Evolutionary conservation across 2,888 invertebrate species (phyloP), one percentile per base, ranked within the genome.

Genomic region (Odontomyia ornata): DNA sequence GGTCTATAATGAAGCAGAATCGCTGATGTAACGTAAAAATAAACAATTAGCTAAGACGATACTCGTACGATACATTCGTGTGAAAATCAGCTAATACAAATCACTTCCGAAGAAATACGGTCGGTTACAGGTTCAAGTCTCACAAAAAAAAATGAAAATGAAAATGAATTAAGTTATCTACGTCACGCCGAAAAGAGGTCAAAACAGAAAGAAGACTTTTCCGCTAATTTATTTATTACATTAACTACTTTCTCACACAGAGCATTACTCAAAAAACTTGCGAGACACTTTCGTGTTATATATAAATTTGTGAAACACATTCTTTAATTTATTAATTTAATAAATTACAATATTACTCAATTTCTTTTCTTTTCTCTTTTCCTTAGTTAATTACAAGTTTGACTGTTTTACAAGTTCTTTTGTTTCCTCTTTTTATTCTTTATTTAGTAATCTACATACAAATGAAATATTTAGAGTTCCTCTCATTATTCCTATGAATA

Each of bases 311-410:
- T 69, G 27, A 69, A 46, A 46, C 69, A 46, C 47, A 69, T 69
- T 25, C 69, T 56, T 21, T 72, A 57, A 72, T 72, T 72, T 72
- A 57, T 72, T 57, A 72, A 57, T 72, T 72, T 36, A 56, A 56
- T 72, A 57, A 57, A 57, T 72, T 72, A 57, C 52, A 47, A 71
- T n/a, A n/a, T 71, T 47, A 71, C 13, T 71, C 71, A 57, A 72
- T 72, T 25, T 27, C 28, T n/a, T 52, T 52, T 64, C 3, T 65
- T 65, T 28, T 18, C 21, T 21, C 18, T 30, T 65, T 65, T 65
- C 23, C 57, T 47, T 71, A 36, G 11, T 71, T 71, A 71, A 71
- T 52, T 25, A 46, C 47, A 71, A 52, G 27, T 47, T 36, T 71
- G 7, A 46, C 47, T 71, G 71, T 47, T 46, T 69, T 46, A 46